Evolutionary conservation across 1,140 invertebrate species (phyloP).

Genomic region (Drosophila simulans): DNA sequence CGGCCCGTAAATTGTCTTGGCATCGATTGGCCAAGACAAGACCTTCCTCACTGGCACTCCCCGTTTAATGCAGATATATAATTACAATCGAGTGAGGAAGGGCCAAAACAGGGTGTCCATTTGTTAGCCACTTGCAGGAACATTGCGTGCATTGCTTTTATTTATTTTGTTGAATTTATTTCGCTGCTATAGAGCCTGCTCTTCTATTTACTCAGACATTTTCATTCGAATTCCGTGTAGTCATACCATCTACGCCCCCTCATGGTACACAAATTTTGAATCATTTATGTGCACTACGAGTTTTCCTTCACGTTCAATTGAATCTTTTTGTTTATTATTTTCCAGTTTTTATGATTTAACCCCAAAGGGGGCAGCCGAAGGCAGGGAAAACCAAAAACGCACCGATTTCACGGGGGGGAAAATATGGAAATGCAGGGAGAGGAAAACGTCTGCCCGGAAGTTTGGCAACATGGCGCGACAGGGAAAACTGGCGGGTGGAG

Average conservation of each 20-base stretch:
- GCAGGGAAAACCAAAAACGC: slow-evolving; percentile 21
- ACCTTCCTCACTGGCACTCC: slow-evolving; percentile 41
- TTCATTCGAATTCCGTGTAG: slow-evolving; percentile 61
- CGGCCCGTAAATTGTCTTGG: slow-evolving; percentile 35
- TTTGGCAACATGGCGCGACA: slow-evolving; percentile 59
- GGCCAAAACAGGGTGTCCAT: background rate
- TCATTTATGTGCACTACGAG: slow-evolving; percentile 74
- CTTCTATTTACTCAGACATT: slow-evolving; percentile 65
- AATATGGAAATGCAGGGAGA: slow-evolving; percentile 16
- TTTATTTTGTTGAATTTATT: slow-evolving; percentile 44
- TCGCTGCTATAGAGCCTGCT: slow-evolving; percentile 5
- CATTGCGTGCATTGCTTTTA: slow-evolving; percentile 30
- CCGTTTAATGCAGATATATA: slow-evolving; percentile 18
- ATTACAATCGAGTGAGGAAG: background rate
- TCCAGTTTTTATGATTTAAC: slow-evolving; percentile 81
- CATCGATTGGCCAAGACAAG: slow-evolving; percentile 31
- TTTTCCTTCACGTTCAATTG: slow-evolving; percentile 82
- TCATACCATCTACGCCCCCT: slow-evolving; percentile 16
- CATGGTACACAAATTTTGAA: slow-evolving; percentile 47
- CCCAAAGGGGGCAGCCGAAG: slow-evolving; percentile 45
- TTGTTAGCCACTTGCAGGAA: slow-evolving; percentile 24
- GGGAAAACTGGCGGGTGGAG: background rate
- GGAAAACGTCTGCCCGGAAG: slow-evolving; percentile 64
- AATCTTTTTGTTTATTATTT: slow-evolving; percentile 81
- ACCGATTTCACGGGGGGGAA: slow-evolving; percentile 2